These are phyloP conservation scores for Holacanthus passer DNA, from an alignment of 2,113 vertebrate species.

Conservation along the genomic window DNA sequence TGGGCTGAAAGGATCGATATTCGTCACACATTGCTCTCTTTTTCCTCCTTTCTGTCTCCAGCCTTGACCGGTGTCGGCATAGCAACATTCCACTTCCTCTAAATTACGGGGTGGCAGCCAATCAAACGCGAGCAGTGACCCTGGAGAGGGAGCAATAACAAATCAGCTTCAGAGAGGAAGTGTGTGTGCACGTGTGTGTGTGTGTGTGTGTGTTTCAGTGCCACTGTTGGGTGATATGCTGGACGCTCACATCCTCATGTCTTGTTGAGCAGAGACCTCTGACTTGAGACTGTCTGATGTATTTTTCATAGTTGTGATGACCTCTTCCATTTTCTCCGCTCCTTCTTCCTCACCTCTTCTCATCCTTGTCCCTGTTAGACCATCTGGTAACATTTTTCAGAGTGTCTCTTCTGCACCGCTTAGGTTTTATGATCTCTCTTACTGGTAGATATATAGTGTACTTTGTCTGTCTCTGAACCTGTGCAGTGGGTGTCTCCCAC, in stretches of 20 bases:
- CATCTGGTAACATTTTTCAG: slow-evolving; percentile 7
- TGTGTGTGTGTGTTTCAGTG: slow-evolving; percentile 36
- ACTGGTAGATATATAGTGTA: neutral
- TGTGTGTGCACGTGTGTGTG: slow-evolving; percentile 29
- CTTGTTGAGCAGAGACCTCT: slow-evolving; percentile 61
- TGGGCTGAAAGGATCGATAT: slow-evolving; percentile 49
- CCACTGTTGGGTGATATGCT: slow-evolving; percentile 26
- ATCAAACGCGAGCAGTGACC: slow-evolving; percentile 73
- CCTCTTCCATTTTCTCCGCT: slow-evolving; percentile 19
- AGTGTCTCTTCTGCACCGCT: neutral
- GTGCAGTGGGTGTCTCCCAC: neutral
- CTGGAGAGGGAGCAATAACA: slow-evolving; percentile 74
- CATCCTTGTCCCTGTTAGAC: neutral
- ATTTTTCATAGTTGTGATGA: slow-evolving; percentile 47
- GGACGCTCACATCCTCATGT: slow-evolving; percentile 45
- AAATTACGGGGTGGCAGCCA: slow-evolving; percentile 68
- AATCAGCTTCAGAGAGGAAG: slow-evolving; percentile 63
- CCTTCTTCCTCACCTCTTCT: slow-evolving; percentile 14
- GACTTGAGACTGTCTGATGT: slow-evolving; percentile 52
- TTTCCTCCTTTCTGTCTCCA: slow-evolving; percentile 32
- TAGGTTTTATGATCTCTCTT: neutral
- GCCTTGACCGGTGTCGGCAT: slow-evolving; percentile 71
- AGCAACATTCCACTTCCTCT: slow-evolving; percentile 73
- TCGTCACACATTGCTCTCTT: slow-evolving; percentile 56
- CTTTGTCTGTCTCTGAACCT: neutral